Percentiles rank a stretch among this genome's conserved stretches.
Evolutionary conservation across 2,113 vertebrate species (phyloP).

Genomic region (Varanus komodoensis): DNA sequence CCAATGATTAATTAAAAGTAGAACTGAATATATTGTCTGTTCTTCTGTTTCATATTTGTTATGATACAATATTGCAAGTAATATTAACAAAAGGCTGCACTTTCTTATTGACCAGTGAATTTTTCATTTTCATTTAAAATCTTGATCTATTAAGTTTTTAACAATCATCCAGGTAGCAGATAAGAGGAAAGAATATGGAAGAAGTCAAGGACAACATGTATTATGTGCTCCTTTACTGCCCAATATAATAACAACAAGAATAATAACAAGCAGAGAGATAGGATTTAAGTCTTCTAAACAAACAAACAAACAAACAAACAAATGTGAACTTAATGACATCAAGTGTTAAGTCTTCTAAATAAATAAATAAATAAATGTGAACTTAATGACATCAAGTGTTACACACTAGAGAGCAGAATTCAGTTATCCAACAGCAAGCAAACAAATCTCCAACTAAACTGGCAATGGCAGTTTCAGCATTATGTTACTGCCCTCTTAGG

Average conservation of each 20-base stretch:
- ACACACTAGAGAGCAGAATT: conserved; percentile 1
- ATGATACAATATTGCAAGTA: background rate
- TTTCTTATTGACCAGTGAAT: background rate
- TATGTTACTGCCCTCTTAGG: background rate
- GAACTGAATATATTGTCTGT: background rate
- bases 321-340: background rate
- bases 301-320: too few relatives aligned
- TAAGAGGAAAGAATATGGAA: background rate
- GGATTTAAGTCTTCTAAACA: too few relatives aligned
- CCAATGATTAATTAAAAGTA: background rate
- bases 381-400: background rate
- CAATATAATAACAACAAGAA: too few relatives aligned
- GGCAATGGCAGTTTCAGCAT: background rate
- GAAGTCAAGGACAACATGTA: background rate
- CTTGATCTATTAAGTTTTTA: accelerated
- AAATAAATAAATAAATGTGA: too few relatives aligned
- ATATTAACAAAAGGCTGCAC: background rate
- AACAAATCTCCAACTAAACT: background rate
- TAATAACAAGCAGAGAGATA: too few relatives aligned
- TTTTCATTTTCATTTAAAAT: background rate
- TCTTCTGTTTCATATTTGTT: background rate
- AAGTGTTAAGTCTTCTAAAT: background rate
- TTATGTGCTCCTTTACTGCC: background rate
- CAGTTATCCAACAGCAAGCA: background rate
- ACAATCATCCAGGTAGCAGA: background rate